Base-by-base conservation (phyloP, 2,113 vertebrate genomes). In the Cyprinus carpio region DNA sequence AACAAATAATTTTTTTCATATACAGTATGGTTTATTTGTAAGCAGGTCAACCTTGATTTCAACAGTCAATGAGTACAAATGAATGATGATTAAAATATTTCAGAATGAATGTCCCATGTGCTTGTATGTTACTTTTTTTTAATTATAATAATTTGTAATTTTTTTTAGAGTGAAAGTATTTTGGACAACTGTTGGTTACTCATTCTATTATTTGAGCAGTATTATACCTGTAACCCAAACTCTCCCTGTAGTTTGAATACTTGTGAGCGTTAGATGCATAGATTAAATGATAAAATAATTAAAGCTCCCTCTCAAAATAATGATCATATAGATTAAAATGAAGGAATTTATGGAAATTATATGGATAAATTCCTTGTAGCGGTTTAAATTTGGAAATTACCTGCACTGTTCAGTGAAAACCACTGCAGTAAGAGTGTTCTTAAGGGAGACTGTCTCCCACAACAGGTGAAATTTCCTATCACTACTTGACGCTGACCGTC, bases 1-100 rank as follows among this genome's bases (percentile, higher is more conserved):
- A 49, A 46, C 11, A 56, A 20, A 6, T 40, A 40, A 40, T 40
- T 7, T 0, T 56, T 56, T 56, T 23, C 23, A 56, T 27, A 77
- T 23, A 54, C 51, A 54, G 16, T 20, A 77, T 77, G 49, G 1
- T 56, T 77, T 77, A 77, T 77, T 77, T 56, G 75, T 77, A 56
- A 56, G 75, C 49, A 77, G 27, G 75, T 56, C 27, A 77, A 31
- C 27, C 13, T 75, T 27, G 6, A 75, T 75, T 75, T 75, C 40
- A 46, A 27, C n/a, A 27, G 40, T 74, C 71, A 74, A 46, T 74
- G 71, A n/a, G 37, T 46, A 75, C 40, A 16, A 12, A 75, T 11
- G 10, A 46, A 25, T 43, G 16, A 37, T 69, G 34, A 74, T 46
- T 46, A 7, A 25, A 74, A 74, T 46, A 46, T 74, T 46, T 11